Conservation (phyloP, 2,113 vertebrate genomes). For the Callopanchax toddi region DNA sequence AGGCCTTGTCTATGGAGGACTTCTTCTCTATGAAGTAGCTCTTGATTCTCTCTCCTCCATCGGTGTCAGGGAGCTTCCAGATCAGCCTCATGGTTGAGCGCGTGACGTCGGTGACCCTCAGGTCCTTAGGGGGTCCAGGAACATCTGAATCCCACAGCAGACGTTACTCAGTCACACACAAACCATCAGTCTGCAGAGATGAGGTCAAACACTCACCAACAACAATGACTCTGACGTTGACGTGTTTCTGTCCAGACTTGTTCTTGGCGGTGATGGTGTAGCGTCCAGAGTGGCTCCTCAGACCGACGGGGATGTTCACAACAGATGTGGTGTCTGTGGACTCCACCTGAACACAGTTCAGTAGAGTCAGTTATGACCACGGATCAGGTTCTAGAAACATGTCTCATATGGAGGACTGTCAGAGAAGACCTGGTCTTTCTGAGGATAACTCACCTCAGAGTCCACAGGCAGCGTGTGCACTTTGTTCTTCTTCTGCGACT, state of each 20-base stretch:
- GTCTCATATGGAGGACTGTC: not conserved
- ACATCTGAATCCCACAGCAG: slow-evolving; percentile 80
- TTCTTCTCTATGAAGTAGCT: slow-evolving; percentile 97
- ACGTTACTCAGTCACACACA: not conserved
- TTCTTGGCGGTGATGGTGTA: slow-evolving; percentile 98
- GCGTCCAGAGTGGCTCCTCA: slow-evolving; percentile 91
- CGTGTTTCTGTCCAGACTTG: slow-evolving; percentile 96
- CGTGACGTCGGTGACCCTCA: slow-evolving; percentile 93
- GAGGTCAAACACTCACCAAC: slow-evolving; percentile 82
- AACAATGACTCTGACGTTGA: slow-evolving; percentile 91
- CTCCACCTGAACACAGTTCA: slow-evolving; percentile 80
- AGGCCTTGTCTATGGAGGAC: slow-evolving; percentile 90
- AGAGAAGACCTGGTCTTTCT: not conserved
- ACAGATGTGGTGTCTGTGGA: slow-evolving; percentile 88
- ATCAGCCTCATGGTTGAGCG: slow-evolving; percentile 90
- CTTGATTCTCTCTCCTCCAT: slow-evolving; percentile 97
- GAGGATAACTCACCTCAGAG: slow-evolving; percentile 68
- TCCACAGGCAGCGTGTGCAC: slow-evolving; percentile 91
- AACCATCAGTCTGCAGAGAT: not conserved
- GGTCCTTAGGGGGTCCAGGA: slow-evolving; percentile 92
- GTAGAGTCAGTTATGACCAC: not conserved
- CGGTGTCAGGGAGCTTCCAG: slow-evolving; percentile 96
- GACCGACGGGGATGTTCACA: slow-evolving; percentile 85
- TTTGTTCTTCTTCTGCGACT: slow-evolving; percentile 89
- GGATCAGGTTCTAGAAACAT: too few species aligned